phyloP scores from a whole-genome alignment of 2,888 invertebrate species.

The Serrognathus titanus region DNA sequence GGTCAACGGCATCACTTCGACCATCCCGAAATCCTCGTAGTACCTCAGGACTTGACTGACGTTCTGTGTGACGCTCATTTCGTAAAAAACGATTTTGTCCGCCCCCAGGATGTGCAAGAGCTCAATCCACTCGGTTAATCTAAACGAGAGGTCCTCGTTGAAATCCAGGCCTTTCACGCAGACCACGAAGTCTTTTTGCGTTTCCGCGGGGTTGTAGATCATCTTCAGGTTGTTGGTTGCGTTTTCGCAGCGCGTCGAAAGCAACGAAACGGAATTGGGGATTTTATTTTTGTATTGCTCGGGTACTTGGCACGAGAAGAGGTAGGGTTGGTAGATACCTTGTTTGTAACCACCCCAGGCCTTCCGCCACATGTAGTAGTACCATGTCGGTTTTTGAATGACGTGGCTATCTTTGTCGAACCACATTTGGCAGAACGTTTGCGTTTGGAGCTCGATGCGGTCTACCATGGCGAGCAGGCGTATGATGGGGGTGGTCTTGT shows the following conservation, averaged over 20 bases:
- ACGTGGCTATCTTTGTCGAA: constrained; percentile 81
- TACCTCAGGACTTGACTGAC: constrained; percentile 68
- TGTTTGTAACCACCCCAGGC: constrained; percentile 92
- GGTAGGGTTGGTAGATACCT: constrained; percentile 79
- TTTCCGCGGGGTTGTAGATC: constrained; percentile 67
- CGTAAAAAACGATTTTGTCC: constrained; percentile 83
- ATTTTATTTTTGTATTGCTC: constrained; percentile 61
- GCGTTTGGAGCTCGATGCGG: constrained; percentile 77
- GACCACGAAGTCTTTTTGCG: constrained; percentile 75
- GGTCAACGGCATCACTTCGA: constrained; percentile 72
- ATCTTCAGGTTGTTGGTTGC: constrained; percentile 76
- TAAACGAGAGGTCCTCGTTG: constrained; percentile 78
- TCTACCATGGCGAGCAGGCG: constrained; percentile 83
- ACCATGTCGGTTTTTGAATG: constrained; percentile 77
- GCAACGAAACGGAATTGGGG: constrained; percentile 77
- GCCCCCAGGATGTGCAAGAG: constrained; percentile 78
- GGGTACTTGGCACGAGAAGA: constrained; percentile 81
- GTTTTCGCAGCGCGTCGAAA: constrained; percentile 74
- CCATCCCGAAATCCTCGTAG: constrained; percentile 33
- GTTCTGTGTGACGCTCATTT: constrained; percentile 81
- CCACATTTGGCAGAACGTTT: constrained; percentile 86
- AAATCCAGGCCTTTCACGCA: constrained; percentile 91
- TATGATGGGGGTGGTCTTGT: constrained; percentile 77
- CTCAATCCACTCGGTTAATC: constrained; percentile 89
- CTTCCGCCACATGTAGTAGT: constrained; percentile 92